Evolutionary conservation across 1,140 invertebrate genomes (phyloP), one percentile per base, ranked within the genome.

Genomic region (Dendroctonus ponderosae): DNA sequence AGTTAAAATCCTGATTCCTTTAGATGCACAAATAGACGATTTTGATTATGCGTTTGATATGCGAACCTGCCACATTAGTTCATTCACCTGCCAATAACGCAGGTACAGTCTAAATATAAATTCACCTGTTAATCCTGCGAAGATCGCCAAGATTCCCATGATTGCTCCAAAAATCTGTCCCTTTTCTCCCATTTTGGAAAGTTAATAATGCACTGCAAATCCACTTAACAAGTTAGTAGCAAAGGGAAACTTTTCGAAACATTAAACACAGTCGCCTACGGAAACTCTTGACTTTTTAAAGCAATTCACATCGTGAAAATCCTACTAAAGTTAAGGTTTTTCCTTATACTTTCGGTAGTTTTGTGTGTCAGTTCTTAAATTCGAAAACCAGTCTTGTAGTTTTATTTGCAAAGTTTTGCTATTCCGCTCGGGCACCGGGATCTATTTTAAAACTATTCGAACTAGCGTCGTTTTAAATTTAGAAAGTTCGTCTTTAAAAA

Each of bases 401-500:
- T 44, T 64, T 56, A 64, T 64, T 64, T 64, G 62, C 52, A 64
- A 56, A 64, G 46, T 50, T 64, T 64, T 43, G 8, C 15, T 39
- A 38, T 53, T 38, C 41, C n/a, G 39, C 53, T 38, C 8, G n/a
- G 26, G 56, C 15, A 49, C 42, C 8, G 26, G 14, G 44, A 57
- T 64, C 62, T 64, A 57, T 64, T 64, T 64, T 57, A 64, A 64
- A 64, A 64, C 62, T 64, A 64, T 64, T 56, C 39, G 38, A 62
- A 52, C 60, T 52, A 52, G 48, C 60, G 60, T 62, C 53, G 62
- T 57, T 64, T 64, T 56, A 64, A 64, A 64, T 64, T 64, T 64
- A 64, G 52, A 64, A 64, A 64, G 44, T 62, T 39, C 39, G 61
- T 52, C 11, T 52, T 54, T 62, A 46, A 59, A 59, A 59, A 59